Conservation (phyloP, 2,888 invertebrate genomes). For the Caenorhabditis japonica region DNA sequence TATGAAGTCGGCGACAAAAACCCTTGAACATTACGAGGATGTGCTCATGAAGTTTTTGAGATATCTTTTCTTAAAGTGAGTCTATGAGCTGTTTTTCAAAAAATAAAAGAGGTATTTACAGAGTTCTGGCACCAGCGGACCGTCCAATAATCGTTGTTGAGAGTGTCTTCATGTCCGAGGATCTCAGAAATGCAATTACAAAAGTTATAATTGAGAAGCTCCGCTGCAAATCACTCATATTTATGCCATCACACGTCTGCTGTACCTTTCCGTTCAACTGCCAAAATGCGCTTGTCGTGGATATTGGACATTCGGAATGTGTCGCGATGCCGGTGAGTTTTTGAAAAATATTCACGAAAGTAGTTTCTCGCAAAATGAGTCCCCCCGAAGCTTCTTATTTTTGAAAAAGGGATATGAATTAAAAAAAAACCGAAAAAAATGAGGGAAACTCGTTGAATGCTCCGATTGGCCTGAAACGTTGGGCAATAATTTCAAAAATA, state of each 20-base stretch:
- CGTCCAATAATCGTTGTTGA: constrained; percentile 92
- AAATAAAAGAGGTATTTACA: constrained; percentile 78
- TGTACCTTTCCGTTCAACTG: constrained; percentile 88
- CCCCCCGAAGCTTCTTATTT: no score
- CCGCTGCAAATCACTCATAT: constrained; percentile 82
- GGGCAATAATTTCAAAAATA: no score
- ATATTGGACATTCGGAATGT: constrained; percentile 89
- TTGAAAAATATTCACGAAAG: neutral
- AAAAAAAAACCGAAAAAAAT: no score
- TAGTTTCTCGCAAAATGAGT: no score
- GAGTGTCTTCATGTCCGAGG: constrained; percentile 87
- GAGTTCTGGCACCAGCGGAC: constrained; percentile 91
- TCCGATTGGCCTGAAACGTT: no score
- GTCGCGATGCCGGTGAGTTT: constrained; percentile 74
- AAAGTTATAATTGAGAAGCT: constrained; percentile 56
- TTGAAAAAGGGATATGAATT: no score
- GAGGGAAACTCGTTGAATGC: no score
- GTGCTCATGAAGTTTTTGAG: constrained; percentile 60
- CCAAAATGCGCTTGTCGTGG: constrained; percentile 87
- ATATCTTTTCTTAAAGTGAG: constrained; percentile 53
- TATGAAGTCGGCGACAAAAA: constrained; percentile 16
- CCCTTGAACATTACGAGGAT: constrained; percentile 21
- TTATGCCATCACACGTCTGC: constrained; percentile 89
- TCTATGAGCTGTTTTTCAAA: neutral
- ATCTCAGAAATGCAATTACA: constrained; percentile 87